Conservation (phyloP, 1,140 invertebrate species). For the Asbolus verrucosus region DNA sequence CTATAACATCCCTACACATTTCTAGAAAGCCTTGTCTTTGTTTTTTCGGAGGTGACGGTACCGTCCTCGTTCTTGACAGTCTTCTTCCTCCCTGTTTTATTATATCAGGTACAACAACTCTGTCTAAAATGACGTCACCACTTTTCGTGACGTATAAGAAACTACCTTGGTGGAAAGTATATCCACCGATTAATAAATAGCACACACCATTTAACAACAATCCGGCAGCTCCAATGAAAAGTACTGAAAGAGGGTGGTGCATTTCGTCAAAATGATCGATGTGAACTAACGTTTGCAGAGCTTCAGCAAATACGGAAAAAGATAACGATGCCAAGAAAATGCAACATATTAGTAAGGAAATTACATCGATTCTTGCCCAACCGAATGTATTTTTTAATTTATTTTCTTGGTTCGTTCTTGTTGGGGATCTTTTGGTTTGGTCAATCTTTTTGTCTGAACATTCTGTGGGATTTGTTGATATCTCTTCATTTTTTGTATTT, state of each 20-base stretch:
- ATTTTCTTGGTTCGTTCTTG: constrained; percentile 67
- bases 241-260: constrained; percentile 73
- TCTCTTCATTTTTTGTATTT: constrained; percentile 13
- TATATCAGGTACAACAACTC: constrained; percentile 67
- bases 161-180: constrained; percentile 82
- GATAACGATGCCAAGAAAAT: constrained; percentile 86
- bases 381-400: constrained; percentile 89
- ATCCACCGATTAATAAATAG: constrained; percentile 82
- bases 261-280: constrained; percentile 82
- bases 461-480: neutral
- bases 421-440: constrained; percentile 48
- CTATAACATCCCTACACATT: constrained; percentile 73
- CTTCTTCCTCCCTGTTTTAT: constrained; percentile 66
- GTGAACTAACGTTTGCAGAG: constrained; percentile 82
- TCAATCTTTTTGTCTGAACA: constrained; percentile 42
- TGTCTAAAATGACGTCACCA: constrained; percentile 74
- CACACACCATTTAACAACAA: constrained; percentile 78
- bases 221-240: constrained; percentile 74
- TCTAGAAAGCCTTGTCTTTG: constrained; percentile 69
- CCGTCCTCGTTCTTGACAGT: constrained; percentile 64
- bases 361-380: constrained; percentile 89
- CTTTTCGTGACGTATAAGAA: constrained; percentile 75
- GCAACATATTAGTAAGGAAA: constrained; percentile 84
- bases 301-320: constrained; percentile 85
- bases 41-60: constrained; percentile 62